Evolutionary conservation across 2,113 vertebrate genomes (phyloP).

Genomic region (Monarcha castaneiventris): DNA sequence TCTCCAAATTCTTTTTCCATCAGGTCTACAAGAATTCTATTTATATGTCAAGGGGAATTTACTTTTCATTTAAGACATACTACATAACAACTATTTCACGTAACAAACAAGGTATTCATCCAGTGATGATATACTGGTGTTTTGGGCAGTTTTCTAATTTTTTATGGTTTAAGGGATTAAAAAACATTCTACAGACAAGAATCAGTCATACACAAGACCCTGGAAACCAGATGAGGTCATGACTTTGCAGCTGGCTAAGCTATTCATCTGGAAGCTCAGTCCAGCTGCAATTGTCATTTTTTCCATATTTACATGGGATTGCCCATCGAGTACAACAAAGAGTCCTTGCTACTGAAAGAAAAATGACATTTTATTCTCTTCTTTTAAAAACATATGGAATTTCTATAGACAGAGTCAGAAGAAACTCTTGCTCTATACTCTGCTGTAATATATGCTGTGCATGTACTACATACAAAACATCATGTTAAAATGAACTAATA

Average conservation of each 20-base stretch:
- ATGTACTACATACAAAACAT: background rate
- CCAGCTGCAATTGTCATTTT: constrained; percentile 34
- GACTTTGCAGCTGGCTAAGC: constrained; percentile 34
- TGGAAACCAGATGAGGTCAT: constrained; percentile 51
- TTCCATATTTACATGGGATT: background rate
- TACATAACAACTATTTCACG: background rate
- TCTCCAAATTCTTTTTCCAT: background rate
- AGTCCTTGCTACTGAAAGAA: background rate
- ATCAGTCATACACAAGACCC: background rate
- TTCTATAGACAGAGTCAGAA: background rate
- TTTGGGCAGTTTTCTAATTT: background rate
- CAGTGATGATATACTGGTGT: constrained; percentile 42
- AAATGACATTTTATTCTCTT: background rate
- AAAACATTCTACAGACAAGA: constrained; percentile 8
- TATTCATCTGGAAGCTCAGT: constrained; percentile 22
- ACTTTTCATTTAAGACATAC: background rate
- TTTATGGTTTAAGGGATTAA: constrained; percentile 39
- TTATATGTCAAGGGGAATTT: background rate
- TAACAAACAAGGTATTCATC: constrained; percentile 60
- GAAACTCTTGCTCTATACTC: background rate
- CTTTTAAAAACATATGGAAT: background rate
- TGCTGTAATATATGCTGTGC: background rate
- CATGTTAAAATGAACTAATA: background rate
- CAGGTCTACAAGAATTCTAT: background rate
- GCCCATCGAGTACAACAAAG: constrained; percentile 14